Evolutionary conservation across 1,140 invertebrate genomes (phyloP).

Genomic region (Drosophila trapezifrons): DNA sequence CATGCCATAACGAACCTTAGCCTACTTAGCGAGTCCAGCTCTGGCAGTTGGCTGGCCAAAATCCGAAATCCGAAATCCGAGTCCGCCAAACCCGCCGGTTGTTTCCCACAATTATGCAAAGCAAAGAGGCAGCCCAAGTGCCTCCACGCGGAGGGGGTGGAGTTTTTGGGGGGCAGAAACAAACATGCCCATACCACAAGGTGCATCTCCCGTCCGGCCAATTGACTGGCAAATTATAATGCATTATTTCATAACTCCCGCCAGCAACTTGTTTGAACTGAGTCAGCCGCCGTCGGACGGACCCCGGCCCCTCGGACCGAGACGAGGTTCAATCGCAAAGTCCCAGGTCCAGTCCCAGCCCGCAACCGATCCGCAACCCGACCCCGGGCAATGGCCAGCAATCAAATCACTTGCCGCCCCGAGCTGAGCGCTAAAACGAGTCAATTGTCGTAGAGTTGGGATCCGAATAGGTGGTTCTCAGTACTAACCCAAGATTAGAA

Average conservation of each 20-base stretch:
- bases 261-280: conserved; percentile 81
- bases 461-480: conserved; percentile 30
- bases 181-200: conserved; percentile 74
- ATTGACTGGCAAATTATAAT: conserved; percentile 79
- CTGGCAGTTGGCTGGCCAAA: conserved; percentile 1
- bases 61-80: conserved; percentile 14
- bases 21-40: conserved; percentile 66
- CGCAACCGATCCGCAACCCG: conserved; percentile 36
- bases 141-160: conserved; percentile 20
- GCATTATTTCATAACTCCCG: conserved; percentile 82
- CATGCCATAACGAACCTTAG: conserved; percentile 80
- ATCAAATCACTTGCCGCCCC: conserved; percentile 78
- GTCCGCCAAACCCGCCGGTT: conserved; percentile 71
- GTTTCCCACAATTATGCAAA: conserved; percentile 83
- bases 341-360: conserved; percentile 23
- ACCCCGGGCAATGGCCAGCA: conserved; percentile 56
- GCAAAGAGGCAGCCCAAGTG: conserved; percentile 54
- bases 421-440: conserved; percentile 52
- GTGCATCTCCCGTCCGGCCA: conserved; percentile 72
- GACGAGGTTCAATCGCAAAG: conserved; percentile 2
- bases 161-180: conserved; percentile 49
- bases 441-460: conserved; percentile 2
- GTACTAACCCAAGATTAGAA: not conserved
- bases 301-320: conserved; percentile 1
- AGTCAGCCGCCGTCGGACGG: conserved; percentile 39